Evolutionary conservation across 1,140 invertebrate species (phyloP).

Genomic region (Elymnias hypermnestra): DNA sequence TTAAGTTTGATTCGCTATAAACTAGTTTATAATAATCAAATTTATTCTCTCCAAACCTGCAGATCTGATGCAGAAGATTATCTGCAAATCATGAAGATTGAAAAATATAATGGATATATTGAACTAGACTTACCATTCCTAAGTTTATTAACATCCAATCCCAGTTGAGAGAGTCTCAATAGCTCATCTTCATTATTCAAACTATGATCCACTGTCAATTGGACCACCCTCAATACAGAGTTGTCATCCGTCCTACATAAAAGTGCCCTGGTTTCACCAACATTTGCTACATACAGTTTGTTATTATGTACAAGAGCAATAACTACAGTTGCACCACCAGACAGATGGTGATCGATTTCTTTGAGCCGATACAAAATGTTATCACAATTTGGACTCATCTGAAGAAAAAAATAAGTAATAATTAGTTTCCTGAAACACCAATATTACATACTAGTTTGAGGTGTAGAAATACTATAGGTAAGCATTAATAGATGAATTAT

Average conservation of each 20-base stretch:
- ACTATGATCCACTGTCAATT: constrained; percentile 90
- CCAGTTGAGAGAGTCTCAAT: constrained; percentile 82
- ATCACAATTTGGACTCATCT: constrained; percentile 77
- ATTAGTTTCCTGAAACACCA: neutral
- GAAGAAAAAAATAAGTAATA: constrained; percentile 4
- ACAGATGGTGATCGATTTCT: constrained; percentile 80
- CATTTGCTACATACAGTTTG: constrained; percentile 89
- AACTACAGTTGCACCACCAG: constrained; percentile 86
- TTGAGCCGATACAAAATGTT: constrained; percentile 80
- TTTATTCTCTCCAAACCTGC: no score
- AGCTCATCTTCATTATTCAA: constrained; percentile 90
- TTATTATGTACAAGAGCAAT: constrained; percentile 86
- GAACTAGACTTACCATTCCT: constrained; percentile 80
- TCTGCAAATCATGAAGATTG: no score
- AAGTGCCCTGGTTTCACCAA: constrained; percentile 87
- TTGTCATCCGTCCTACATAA: constrained; percentile 89
- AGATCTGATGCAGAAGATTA: no score
- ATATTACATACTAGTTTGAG: neutral
- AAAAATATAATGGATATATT: no score
- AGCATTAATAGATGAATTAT: no score
- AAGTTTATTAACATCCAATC: constrained; percentile 80
- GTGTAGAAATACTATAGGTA: no score
- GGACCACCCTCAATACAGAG: constrained; percentile 87
- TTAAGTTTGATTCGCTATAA: no score
- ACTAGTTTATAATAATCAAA: no score